Conservation (phyloP, 2,797 vertebrate species). For the Acipenser ruthenus region DNA sequence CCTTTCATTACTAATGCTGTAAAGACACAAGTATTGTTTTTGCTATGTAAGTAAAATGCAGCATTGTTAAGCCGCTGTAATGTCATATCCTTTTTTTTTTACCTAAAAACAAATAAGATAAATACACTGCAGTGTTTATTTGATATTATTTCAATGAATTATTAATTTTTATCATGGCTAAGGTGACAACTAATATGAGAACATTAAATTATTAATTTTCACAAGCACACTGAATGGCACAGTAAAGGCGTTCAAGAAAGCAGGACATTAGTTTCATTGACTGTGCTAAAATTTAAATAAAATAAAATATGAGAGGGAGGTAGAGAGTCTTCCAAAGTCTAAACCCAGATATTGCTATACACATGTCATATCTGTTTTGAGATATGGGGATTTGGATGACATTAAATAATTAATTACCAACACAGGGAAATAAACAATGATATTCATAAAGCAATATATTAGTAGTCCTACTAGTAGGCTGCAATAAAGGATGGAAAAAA, state of each 20-base stretch:
- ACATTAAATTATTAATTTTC: constrained; percentile 84
- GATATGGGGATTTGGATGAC: no score
- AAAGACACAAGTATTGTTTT: background rate
- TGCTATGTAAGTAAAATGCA: constrained; percentile 2
- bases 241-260: constrained; percentile 35
- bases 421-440: no score
- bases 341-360: background rate
- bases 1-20: background rate
- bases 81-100: constrained; percentile 23
- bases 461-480: no score
- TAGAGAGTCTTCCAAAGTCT: background rate
- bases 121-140: constrained; percentile 62
- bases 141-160: constrained; percentile 76
- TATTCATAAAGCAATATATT: no score
- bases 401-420: no score
- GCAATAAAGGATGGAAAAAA: no score
- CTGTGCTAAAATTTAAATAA: constrained; percentile 6
- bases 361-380: background rate
- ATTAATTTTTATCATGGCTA: constrained; percentile 81
- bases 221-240: constrained; percentile 50
- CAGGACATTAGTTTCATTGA: constrained; percentile 32
- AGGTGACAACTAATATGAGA: constrained; percentile 87
- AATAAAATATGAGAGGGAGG: constrained; percentile 2
- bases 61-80: constrained; percentile 12
- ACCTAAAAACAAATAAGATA: constrained; percentile 46